phyloP scores from a whole-genome alignment of 2,797 vertebrate species.

The Sebastes nivosus region DNA sequence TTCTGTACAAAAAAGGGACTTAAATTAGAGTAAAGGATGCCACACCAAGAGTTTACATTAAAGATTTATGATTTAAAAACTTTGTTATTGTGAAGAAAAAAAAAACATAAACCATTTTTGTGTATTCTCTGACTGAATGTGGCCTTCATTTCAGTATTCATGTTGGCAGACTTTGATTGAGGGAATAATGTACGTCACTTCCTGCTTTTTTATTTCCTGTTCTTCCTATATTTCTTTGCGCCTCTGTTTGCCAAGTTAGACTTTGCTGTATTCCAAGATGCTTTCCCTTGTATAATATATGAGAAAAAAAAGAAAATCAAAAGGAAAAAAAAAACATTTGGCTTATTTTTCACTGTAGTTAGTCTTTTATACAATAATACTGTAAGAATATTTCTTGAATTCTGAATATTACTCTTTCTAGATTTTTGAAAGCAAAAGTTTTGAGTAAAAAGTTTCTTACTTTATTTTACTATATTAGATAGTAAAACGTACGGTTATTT shows the following conservation, averaged over 20 bases:
- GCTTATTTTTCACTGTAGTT: constrained; percentile 99
- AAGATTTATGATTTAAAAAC: constrained; percentile 36
- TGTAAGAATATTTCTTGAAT: constrained; percentile 99
- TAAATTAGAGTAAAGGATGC: constrained; percentile 59
- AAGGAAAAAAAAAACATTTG: constrained; percentile 91
- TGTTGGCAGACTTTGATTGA: constrained; percentile 88
- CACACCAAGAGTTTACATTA: constrained; percentile 57
- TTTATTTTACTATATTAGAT: constrained; percentile 99
- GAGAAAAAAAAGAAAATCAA: constrained; percentile 86
- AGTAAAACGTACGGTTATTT: constrained; percentile 99
- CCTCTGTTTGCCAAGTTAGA: constrained; percentile 94
- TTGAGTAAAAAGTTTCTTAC: constrained; percentile 99
- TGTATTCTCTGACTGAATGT: constrained; percentile 85
- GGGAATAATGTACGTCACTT: constrained; percentile 85
- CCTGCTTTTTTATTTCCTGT: constrained; percentile 73
- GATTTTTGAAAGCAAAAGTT: constrained; percentile 99
- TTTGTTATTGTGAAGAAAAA: constrained; percentile 35
- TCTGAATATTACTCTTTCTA: constrained; percentile 99
- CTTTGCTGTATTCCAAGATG: constrained; percentile 96
- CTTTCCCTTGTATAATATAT: constrained; percentile 97
- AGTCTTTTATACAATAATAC: constrained; percentile 99
- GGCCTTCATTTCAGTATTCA: constrained; percentile 95
- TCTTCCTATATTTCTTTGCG: constrained; percentile 81
- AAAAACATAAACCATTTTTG: constrained; percentile 1
- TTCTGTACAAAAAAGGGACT: constrained; percentile 65